Evolutionary conservation across 2,113 vertebrate species (phyloP).

Genomic region (Pteruthius melanotis): DNA sequence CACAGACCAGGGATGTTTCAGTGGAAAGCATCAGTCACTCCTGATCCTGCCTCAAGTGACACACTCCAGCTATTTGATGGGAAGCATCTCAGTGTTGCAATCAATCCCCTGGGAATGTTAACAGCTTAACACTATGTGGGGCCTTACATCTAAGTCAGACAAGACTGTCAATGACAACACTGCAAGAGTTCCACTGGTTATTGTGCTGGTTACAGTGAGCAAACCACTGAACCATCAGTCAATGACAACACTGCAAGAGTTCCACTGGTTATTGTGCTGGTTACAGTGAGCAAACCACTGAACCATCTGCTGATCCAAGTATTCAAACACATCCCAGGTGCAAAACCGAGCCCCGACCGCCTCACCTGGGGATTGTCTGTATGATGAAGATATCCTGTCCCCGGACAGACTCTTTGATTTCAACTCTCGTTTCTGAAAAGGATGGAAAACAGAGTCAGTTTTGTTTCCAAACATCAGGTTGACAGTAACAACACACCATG

Average conservation of each 20-base stretch:
- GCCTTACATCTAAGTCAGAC: not conserved
- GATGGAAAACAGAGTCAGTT: conserved; percentile 11
- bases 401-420: conserved; percentile 96
- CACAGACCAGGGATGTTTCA: not conserved
- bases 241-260: not conserved
- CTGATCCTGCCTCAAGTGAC: not conserved
- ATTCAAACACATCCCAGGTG: not conserved
- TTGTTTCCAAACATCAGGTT: not conserved
- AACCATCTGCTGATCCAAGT: not conserved
- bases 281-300: not conserved
- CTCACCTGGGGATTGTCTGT: conserved; percentile 95
- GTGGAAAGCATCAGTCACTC: not conserved
- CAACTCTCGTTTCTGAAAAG: conserved; percentile 91
- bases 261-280: not conserved
- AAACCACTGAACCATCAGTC: not conserved
- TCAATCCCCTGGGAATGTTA: not conserved
- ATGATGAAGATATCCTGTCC: conserved; percentile 99
- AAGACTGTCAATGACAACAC: not conserved
- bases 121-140: not conserved
- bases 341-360: not conserved
- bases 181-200: not conserved
- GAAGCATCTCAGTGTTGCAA: not conserved
- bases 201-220: not conserved
- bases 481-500: not conserved
- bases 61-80: not conserved